These are phyloP conservation scores for Habropoda laboriosa DNA, from an alignment of 1,140 invertebrate species.

Conservation along the genomic window DNA sequence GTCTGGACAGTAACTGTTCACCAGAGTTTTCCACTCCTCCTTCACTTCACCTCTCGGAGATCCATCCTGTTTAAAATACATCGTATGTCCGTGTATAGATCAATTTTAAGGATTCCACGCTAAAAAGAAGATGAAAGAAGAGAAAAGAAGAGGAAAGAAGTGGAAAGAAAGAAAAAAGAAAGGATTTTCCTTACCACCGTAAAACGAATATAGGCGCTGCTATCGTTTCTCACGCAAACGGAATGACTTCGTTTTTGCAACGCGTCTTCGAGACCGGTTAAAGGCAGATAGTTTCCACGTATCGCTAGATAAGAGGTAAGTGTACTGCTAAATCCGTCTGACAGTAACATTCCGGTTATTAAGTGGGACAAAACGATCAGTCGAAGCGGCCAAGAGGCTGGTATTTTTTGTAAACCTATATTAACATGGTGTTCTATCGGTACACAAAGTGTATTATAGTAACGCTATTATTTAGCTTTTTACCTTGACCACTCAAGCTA, in stretches of 20 bases:
- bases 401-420: slow-evolving; percentile 65
- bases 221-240: slow-evolving; percentile 66
- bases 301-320: slow-evolving; percentile 67
- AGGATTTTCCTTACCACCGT: slow-evolving; percentile 44
- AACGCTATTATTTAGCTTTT: neutral
- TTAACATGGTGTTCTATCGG: too few relatives aligned
- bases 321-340: slow-evolving; percentile 65
- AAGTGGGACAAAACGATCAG: slow-evolving; percentile 59
- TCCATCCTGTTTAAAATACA: slow-evolving; percentile 30
- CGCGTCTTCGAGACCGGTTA: slow-evolving; percentile 62
- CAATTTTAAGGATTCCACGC: too few relatives aligned
- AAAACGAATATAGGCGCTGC: slow-evolving; percentile 56
- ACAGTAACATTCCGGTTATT: slow-evolving; percentile 67
- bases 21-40: slow-evolving; percentile 44
- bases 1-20: slow-evolving; percentile 67
- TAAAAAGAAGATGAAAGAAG: too few relatives aligned
- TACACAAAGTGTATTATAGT: neutral
- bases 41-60: neutral
- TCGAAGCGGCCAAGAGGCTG: slow-evolving; percentile 62
- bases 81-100: too few relatives aligned
- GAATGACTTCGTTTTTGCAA: slow-evolving; percentile 58
- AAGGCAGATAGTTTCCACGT: slow-evolving; percentile 50
- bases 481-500: slow-evolving; percentile 68
- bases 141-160: too few relatives aligned
- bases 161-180: too few relatives aligned